These are phyloP conservation scores for Anhinga anhinga DNA, from an alignment of 2,113 vertebrate genomes.

Conservation along the genomic window DNA sequence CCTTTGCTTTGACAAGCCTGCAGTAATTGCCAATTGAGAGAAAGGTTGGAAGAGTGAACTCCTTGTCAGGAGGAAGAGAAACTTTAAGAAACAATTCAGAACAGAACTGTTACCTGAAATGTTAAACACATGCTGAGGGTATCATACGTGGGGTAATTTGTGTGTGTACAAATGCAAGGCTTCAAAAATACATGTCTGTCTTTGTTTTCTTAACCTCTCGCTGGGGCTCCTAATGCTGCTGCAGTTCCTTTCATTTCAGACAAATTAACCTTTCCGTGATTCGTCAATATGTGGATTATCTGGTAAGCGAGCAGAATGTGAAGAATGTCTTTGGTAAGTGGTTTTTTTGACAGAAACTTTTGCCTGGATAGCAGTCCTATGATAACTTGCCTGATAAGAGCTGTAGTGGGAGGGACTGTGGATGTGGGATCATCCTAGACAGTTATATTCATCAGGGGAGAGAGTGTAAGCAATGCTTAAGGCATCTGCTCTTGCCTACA, in stretches of 20 bases:
- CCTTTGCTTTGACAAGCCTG: not conserved
- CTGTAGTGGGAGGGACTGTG: not conserved
- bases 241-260: slow-evolving; percentile 70
- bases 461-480: not conserved
- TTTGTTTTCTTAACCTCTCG: not conserved
- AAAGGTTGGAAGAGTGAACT: not conserved
- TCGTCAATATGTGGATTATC: slow-evolving; percentile 86
- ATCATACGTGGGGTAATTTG: not conserved
- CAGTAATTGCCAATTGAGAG: not conserved
- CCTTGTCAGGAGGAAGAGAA: not conserved
- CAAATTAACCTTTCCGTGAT: slow-evolving; percentile 85
- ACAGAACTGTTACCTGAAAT: not conserved
- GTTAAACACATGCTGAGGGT: not conserved
- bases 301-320: slow-evolving; percentile 82
- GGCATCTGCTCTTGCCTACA: not conserved
- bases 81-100: not conserved
- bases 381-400: not conserved
- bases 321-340: slow-evolving; percentile 90
- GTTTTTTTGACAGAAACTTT: not conserved
- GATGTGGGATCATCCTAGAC: not conserved
- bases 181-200: not conserved
- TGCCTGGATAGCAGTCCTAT: not conserved
- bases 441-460: not conserved
- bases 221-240: not conserved
- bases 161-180: not conserved